phyloP scores from a whole-genome alignment of 2,113 vertebrate species.

The Oreocharis arfaki region DNA sequence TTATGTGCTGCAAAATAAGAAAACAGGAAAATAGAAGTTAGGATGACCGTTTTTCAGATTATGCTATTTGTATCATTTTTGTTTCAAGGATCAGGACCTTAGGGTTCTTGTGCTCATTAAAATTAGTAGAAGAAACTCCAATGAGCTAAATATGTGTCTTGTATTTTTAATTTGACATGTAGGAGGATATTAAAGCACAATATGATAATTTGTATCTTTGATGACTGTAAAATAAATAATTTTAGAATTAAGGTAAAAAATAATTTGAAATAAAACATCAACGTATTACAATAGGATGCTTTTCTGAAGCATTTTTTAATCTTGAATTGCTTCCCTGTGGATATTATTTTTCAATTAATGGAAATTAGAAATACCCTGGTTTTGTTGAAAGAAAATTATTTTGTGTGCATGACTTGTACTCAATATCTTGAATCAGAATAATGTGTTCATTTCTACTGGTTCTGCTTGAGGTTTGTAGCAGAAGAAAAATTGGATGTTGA shows the following conservation, averaged over 20 bases:
- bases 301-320: neutral
- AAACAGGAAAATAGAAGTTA: neutral
- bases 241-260: neutral
- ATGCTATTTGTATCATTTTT: neutral
- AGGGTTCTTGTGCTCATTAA: neutral
- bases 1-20: neutral
- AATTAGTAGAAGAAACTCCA: neutral
- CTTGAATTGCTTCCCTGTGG: neutral
- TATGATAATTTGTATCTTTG: neutral
- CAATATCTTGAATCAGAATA: neutral
- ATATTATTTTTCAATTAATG: neutral
- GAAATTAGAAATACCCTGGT: neutral
- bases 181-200: neutral
- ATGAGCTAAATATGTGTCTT: neutral
- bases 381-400: neutral
- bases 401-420: neutral
- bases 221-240: neutral
- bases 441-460: neutral
- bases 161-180: neutral
- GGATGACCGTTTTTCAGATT: neutral
- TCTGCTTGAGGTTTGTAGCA: neutral
- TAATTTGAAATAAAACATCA: neutral
- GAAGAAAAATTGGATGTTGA: neutral
- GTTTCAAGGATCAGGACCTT: neutral
- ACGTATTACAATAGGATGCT: neutral